Conservation (phyloP, 2,888 invertebrate species). For the Agrochola lota region DNA sequence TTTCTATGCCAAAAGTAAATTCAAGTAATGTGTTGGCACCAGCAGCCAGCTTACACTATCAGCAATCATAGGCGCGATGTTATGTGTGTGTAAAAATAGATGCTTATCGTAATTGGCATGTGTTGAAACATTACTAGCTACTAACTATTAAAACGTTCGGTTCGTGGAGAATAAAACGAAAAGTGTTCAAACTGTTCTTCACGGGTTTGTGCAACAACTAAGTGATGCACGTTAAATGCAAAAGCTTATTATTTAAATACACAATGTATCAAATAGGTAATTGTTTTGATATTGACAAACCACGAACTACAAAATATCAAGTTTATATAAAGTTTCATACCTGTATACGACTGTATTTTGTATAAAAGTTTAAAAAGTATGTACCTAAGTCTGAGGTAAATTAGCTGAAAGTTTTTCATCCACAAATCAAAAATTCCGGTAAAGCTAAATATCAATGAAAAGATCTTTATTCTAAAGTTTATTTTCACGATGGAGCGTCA, state of each 20-base stretch:
- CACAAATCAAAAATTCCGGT: neutral
- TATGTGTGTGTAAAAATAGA: conserved; percentile 48
- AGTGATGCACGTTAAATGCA: neutral
- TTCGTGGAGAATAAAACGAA: conserved; percentile 2
- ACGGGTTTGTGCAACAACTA: conserved; percentile 9
- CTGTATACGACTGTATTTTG: neutral
- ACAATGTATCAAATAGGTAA: neutral
- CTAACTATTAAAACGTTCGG: neutral
- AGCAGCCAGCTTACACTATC: conserved; percentile 21
- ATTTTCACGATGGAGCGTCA: neutral
- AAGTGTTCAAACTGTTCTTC: conserved; percentile 4
- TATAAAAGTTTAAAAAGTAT: neutral
- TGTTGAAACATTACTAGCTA: conserved; percentile 41
- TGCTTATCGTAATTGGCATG: conserved; percentile 54
- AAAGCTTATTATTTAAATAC: neutral
- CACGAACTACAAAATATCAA: neutral
- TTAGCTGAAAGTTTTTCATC: neutral
- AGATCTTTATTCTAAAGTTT: neutral
- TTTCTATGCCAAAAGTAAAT: conserved; percentile 36
- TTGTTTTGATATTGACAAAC: neutral
- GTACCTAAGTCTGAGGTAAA: neutral
- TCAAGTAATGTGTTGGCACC: conserved; percentile 50
- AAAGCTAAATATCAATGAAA: conserved; percentile 8
- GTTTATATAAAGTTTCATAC: neutral
- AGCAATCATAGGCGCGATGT: conserved; percentile 15